phyloP scores from a whole-genome alignment of 2,113 vertebrate genomes.

The Cynoglossus semilaevis region DNA sequence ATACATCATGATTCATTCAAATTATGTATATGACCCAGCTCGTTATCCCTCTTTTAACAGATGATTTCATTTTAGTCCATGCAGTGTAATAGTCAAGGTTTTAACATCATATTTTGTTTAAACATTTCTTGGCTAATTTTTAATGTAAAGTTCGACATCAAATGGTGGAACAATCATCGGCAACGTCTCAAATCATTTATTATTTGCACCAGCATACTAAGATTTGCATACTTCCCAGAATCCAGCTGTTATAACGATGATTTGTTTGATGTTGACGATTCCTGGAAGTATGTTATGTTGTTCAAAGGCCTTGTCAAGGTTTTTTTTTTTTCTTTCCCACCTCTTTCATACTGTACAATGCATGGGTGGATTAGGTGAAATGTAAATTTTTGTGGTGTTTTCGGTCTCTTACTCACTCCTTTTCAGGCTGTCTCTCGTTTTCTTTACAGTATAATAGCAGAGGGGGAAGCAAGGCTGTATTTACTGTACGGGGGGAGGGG shows the following conservation, averaged over 20 bases:
- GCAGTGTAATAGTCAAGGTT: too few relatives aligned
- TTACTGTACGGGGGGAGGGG: conserved; percentile 28
- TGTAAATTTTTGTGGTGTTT: conserved; percentile 45
- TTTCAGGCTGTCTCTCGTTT: conserved; percentile 9
- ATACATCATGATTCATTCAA: conserved; percentile 2
- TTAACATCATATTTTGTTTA: too few relatives aligned
- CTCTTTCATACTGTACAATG: too few relatives aligned
- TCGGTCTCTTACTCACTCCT: conserved; percentile 13
- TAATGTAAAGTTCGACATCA: not conserved
- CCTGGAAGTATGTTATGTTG: conserved; percentile 49
- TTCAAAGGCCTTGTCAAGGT: conserved; percentile 52
- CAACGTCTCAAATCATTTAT: conserved; percentile 37
- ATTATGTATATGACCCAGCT: not conserved
- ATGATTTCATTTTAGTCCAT: not conserved
- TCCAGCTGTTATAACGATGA: conserved; percentile 52
- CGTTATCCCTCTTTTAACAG: conserved; percentile 12
- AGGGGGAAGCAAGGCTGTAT: conserved; percentile 22
- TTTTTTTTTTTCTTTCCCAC: conserved; percentile 33
- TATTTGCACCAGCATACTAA: conserved; percentile 41
- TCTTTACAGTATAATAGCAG: conserved; percentile 16
- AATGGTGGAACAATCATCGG: not conserved
- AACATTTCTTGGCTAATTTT: not conserved
- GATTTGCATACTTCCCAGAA: conserved; percentile 23
- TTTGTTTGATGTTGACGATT: conserved; percentile 49
- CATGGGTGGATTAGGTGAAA: conserved; percentile 48